phyloP scores from a whole-genome alignment of 2,113 vertebrate species.

The Ochotona curzoniae region DNA sequence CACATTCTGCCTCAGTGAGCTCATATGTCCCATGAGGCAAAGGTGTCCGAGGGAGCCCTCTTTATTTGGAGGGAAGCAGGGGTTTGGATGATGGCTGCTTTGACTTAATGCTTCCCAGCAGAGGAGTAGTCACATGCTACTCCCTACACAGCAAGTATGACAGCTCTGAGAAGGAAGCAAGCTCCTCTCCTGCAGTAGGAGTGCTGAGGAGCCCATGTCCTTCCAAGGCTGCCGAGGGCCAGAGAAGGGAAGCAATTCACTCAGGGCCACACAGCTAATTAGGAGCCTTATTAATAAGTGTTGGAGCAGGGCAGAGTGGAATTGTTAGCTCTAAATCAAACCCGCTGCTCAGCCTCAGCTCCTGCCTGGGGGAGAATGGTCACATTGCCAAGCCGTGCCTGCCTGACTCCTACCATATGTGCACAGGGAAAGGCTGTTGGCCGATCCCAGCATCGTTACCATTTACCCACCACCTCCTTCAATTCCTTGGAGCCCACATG shows the following conservation, averaged over 20 bases:
- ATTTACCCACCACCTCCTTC: not conserved
- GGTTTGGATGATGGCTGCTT: constrained; percentile 24
- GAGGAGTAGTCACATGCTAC: not conserved
- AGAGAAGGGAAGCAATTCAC: constrained; percentile 40
- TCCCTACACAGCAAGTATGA: not conserved
- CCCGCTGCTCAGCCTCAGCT: not conserved
- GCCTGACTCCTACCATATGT: not conserved
- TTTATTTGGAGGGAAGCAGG: not conserved
- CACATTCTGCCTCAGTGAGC: not conserved
- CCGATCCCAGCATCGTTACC: not conserved
- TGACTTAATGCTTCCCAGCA: constrained; percentile 39
- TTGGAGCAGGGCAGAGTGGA: not conserved
- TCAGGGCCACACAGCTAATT: constrained; percentile 51
- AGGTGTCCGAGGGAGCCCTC: not conserved
- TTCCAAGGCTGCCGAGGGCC: constrained; percentile 29
- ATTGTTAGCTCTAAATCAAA: not conserved
- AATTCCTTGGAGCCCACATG: not conserved
- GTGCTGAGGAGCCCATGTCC: constrained; percentile 1
- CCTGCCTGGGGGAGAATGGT: not conserved
- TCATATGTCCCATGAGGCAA: not conserved
- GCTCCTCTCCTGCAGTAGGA: not conserved
- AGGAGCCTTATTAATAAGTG: not conserved
- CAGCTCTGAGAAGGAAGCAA: constrained; percentile 47
- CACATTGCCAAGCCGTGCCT: not conserved
- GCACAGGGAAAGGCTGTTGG: not conserved